Conservation (phyloP, 2,797 vertebrate species). For the Catharus ustulatus region DNA sequence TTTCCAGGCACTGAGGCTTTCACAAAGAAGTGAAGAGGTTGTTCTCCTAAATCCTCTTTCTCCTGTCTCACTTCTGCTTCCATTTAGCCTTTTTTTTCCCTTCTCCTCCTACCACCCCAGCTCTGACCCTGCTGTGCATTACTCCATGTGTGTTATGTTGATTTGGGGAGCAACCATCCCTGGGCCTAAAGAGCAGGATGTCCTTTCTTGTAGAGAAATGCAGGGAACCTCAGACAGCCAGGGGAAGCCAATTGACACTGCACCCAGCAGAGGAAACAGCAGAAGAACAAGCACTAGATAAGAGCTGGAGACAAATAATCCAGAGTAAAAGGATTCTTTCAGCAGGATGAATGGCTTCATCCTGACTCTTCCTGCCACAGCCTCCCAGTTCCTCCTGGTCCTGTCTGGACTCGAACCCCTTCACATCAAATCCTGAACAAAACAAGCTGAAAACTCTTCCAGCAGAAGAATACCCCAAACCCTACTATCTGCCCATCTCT, state of each 20-base stretch:
- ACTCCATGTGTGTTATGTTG: rapidly evolving
- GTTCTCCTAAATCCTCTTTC: not conserved
- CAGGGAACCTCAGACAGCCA: not conserved
- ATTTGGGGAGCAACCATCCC: not conserved
- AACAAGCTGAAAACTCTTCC: not conserved
- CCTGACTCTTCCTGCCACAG: not conserved
- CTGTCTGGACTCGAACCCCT: not conserved
- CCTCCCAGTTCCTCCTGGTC: not conserved
- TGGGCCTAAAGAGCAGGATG: not conserved
- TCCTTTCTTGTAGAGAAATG: not conserved
- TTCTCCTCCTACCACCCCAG: not conserved
- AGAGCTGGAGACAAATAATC: not conserved
- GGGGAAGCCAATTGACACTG: not conserved
- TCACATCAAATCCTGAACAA: not conserved
- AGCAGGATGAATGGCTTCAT: not conserved
- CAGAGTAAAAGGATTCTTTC: not conserved
- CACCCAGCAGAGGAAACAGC: not conserved
- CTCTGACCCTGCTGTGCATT: not conserved
- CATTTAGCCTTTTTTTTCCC: not conserved
- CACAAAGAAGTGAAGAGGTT: not conserved
- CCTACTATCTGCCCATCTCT: not conserved
- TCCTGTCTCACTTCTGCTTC: not conserved
- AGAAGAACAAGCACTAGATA: not conserved
- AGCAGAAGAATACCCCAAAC: constrained; percentile 6
- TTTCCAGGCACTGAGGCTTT: not conserved